phyloP scores from a whole-genome alignment of 2,797 vertebrate species.

The Ambastaia sidthimunki region DNA sequence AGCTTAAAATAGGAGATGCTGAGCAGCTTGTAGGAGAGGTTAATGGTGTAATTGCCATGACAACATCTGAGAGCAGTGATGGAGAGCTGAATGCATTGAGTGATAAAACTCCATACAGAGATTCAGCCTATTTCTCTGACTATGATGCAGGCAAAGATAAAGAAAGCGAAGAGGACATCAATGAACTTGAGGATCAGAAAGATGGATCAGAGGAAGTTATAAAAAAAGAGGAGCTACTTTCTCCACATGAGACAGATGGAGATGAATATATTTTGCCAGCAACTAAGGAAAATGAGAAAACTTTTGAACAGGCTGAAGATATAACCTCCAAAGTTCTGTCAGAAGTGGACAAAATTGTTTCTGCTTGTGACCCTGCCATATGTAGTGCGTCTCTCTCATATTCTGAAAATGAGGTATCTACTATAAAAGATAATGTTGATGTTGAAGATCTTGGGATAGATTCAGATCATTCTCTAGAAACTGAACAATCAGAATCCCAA shows the following conservation, averaged over 20 bases:
- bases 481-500: conserved; percentile 35
- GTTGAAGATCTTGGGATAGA: conserved; percentile 63
- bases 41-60: conserved; percentile 49
- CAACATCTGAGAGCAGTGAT: conserved; percentile 70
- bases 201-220: conserved; percentile 53
- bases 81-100: conserved; percentile 74
- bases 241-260: conserved; percentile 50
- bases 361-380: conserved; percentile 9
- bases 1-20: conserved; percentile 39
- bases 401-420: conserved; percentile 49
- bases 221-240: conserved; percentile 42
- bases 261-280: conserved; percentile 36
- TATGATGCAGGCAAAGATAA: conserved; percentile 80
- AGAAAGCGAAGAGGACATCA: conserved; percentile 64
- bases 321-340: not conserved
- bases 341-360: conserved; percentile 28
- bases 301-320: conserved; percentile 25
- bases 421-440: conserved; percentile 57
- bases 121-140: conserved; percentile 97
- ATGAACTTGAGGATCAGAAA: conserved; percentile 48
- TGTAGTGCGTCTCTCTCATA: conserved; percentile 15
- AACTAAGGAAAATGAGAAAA: conserved; percentile 18
- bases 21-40: conserved; percentile 58
- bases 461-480: conserved; percentile 51
- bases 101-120: conserved; percentile 87